Evolutionary conservation across 2,113 vertebrate species (phyloP), one percentile per base, ranked within the genome.

Genomic region (Aldabrachelys gigantea): DNA sequence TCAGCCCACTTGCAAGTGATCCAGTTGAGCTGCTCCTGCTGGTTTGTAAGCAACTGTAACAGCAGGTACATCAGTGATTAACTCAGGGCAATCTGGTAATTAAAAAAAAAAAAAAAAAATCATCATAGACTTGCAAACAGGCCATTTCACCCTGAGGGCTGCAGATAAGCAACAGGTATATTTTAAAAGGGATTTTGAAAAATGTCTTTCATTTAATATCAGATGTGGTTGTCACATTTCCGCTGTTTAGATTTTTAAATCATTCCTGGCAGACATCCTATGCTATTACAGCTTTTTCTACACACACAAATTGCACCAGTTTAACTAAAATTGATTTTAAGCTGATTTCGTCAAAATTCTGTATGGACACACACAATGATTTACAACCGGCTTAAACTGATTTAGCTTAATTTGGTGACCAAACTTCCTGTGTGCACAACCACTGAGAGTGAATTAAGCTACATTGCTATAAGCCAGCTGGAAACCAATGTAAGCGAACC

Each of bases 331-430:
- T n/a, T 91, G 80, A 47, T 89, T 94, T 93, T 83, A 95, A 95
- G 92, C 47, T 83, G 57, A 92, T 82, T 94, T 88, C 83, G 65
- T 50, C 6, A 3, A 92, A 0, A 1, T 53, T 47, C 65, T 91
- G 89, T 92, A 89, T 69, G 38, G 29, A 88, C 16, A 81, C 49
- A 82, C 76, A 2, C 24, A 62, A 52, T 85, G 81, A 75, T 90
- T 95, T 96, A 44, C 87, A 91, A 91, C n/a, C n/a, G 78, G 10
- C 29, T 94, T 80, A 94, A 92, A 69, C 69, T 94, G 88, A 92
- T 94, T 94, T 85, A 92, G 86, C 44, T 49, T 90, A 10, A 94
- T 95, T 90, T 90, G 87, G 81, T 87, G 80, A n/a, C 62, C 29
- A 35, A 35, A 35, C 35, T 69, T n/a, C 65, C 65, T 35, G 17